Evolutionary conservation across 2,797 vertebrate species (phyloP), one percentile per base, ranked within the genome.

Genomic region (Epinephelus coioides): DNA sequence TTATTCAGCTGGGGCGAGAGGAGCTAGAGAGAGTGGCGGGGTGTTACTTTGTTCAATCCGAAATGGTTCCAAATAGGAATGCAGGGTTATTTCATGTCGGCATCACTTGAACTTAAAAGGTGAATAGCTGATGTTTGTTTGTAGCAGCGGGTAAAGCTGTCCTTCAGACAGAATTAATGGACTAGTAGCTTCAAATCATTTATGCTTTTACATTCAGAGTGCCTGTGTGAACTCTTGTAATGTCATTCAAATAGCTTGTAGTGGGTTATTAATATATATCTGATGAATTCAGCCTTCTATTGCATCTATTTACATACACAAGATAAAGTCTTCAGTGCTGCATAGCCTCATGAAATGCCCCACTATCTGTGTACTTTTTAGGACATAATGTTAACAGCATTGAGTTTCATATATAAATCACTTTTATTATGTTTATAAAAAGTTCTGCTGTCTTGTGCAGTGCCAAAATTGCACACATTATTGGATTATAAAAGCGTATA

Each of bases 1-100:
- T 49, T 59, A 14, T 46, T 59, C 43, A 64, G 53, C 30, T 5
- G 49, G 65, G 55, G 14, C 2, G 14, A 44, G 50, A 75, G 65
- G 18, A 55, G 73, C 54, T 30, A 6, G 40, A 76, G 34, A 57
- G 50, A 65, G 61, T 3, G 23, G 2, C n/a, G 4, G n/a, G 7
- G 0, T 68, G 56, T 51, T 55, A 0, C 53, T 59, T 10, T n/a
- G 23, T 51, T 18, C 19, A 47, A 75, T 78, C 53, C 38, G 54
- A 75, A 76, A 81, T 49, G 30, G 30, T 21, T 19, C 55, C 44
- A 57, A 68, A 34, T 5, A 59, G 2, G 8, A 47, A 74, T 61
- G 23, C 46, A 53, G 2, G 0, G 6, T 56, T 30, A 64, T 38
- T 63, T 67, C 19, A n/a, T 64, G 34, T 68, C 54, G 34, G 38